Evolutionary conservation across 2,113 vertebrate genomes (phyloP), one percentile per base, ranked within the genome.

Genomic region (Saguinus imperator): DNA sequence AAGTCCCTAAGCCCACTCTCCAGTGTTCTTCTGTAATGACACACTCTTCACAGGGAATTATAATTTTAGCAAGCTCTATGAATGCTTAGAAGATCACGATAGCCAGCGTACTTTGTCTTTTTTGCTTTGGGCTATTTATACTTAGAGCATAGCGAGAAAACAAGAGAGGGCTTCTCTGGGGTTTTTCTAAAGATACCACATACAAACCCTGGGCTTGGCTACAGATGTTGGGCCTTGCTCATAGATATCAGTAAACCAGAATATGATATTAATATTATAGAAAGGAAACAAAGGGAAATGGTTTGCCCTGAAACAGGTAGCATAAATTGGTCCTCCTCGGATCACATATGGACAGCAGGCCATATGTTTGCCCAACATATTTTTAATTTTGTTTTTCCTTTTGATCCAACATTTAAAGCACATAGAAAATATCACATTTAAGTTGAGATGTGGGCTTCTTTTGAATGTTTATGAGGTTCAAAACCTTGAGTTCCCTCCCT

Each of bases 101-200:
- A 91, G 4, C n/a, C 12, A 92, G 7, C 14, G 21, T 18, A 61
- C n/a, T 76, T 9, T 29, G 14, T 64, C 50, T 84, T 93, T 93
- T 95, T 86, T 88, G 17, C 25, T 87, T 83, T 2, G 8, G 23
- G 27, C 2, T 68, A 27, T 81, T 80, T 70, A 79, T 64, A 18
- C 25, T 87, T 77, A 57, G 8, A 87, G 10, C 20, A 87, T 3
- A 23, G 13, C 91, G 40, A 93, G n/a, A 79, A 86, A 95, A 55
- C 8, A 55, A n/a, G 13, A 48, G 13, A 48, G 9, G 61, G n/a
- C 0, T 2, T 14, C 61, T 55, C 14, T 29, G 35, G 2, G 3
- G 35, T 0, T n/a, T 93, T 92, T 87, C 48, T 84, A 82, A 82
- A 40, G 73, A n/a, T 50, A 85, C 23, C 35, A 84, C 37, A 20